Base-by-base conservation (phyloP, 2,888 invertebrate species). In the Cinara cedri region DNA sequence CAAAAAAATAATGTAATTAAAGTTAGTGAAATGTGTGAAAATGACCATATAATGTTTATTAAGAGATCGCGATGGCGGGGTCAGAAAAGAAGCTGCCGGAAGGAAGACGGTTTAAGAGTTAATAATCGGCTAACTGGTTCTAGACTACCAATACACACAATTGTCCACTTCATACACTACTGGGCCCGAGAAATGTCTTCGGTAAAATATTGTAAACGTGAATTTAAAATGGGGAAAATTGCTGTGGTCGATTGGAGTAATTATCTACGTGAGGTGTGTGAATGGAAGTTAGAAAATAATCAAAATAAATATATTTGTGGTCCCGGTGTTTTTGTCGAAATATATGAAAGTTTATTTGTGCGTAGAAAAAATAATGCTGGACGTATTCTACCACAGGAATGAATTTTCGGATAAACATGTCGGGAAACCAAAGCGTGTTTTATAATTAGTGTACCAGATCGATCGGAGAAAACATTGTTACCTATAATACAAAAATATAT, bases 311-410 rank as follows among this genome's bases (percentile, higher is more conserved):
- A 60, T 60, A 51, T 71, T 51, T 51, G 71, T 54, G 72, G 72
- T 13, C 19, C 57, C 2, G 44, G 11, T 10, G 3, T 26, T 13
- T 16, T 60, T 60, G 46, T 72, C 3, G 57, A 72, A 54, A 72
- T 72, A 4, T 62, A 74, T 24, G 62, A 62, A 51, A 49, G 21
- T 16, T 24, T 62, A 46, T 46, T 74, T 42, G 74, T 60, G 21
- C 14, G 49, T 14, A 42, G 62, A 46, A 74, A 74, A 74, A 42
- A 74, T 21, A 74, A 74, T 74, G 24, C 24, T 24, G 74, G 74
- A 1, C 42, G 63, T 24, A 46, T 44, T 10, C 24, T 62, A 2
- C 26, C 46, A 2, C 62, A 63, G 6, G 63, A 60, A 16, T 74
- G 74, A 63, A 9, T 74, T 21, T 74, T 74, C n/a, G 46, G 74